phyloP scores from a whole-genome alignment of 1,140 invertebrate species.

The Parasteatoda tepidariorum region DNA sequence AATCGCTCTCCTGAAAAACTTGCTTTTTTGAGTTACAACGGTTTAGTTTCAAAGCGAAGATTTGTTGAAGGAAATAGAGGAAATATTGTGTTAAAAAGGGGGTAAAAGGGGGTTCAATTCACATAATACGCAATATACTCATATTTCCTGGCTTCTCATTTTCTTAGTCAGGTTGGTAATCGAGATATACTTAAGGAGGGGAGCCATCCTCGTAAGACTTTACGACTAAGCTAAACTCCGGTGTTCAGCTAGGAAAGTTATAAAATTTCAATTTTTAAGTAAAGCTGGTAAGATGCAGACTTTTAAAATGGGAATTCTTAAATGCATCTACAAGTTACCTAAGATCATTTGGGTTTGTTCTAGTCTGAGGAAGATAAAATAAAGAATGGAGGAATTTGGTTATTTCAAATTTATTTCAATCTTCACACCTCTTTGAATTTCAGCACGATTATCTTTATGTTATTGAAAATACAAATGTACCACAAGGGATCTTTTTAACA shows the following conservation, averaged over 20 bases:
- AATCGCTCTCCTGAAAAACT: too few relatives aligned
- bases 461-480: too few relatives aligned
- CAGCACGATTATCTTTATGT: too few relatives aligned
- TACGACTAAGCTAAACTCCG: neutral
- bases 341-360: neutral
- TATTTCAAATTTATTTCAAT: neutral
- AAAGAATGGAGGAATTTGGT: neutral
- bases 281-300: neutral
- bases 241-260: neutral
- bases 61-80: too few relatives aligned
- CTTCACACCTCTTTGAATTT: neutral
- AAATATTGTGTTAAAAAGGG: too few relatives aligned
- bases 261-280: neutral
- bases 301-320: neutral
- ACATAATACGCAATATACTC: neutral
- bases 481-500: too few relatives aligned
- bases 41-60: too few relatives aligned
- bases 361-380: neutral
- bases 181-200: neutral
- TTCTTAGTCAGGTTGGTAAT: neutral
- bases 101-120: neutral
- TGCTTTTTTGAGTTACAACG: too few relatives aligned
- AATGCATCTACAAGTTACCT: neutral
- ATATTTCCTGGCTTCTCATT: neutral
- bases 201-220: neutral